Conservation (phyloP, 2,797 vertebrate genomes). For the Catostomus latipinnis region DNA sequence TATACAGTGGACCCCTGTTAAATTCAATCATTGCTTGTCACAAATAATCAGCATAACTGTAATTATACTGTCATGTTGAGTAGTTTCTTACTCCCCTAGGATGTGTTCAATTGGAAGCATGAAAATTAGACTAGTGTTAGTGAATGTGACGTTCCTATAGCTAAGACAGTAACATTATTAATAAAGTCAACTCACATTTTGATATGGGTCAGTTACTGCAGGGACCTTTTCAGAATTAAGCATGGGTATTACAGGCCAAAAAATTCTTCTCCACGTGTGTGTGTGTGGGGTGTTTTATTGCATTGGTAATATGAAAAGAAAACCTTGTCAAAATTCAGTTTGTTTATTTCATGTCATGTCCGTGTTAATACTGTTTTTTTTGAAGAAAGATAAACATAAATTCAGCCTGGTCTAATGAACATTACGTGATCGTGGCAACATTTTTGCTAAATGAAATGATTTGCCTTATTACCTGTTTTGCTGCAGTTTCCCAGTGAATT, state of each 20-base stretch:
- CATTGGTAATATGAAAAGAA: background rate
- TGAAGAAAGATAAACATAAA: too few species aligned
- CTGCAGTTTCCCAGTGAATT: too few species aligned
- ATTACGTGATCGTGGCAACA: too few species aligned
- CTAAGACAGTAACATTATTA: background rate
- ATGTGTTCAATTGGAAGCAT: background rate
- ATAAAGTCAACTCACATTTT: background rate
- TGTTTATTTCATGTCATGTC: background rate
- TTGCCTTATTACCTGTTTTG: too few species aligned
- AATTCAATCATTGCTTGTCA: constrained; percentile 70
- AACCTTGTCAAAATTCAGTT: background rate
- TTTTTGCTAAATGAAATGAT: too few species aligned
- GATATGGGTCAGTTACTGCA: background rate
- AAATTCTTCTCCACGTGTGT: background rate
- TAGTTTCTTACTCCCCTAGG: constrained; percentile 29
- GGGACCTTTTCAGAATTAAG: background rate
- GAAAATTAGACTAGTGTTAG: background rate
- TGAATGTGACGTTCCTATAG: background rate
- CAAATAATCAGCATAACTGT: constrained; percentile 64
- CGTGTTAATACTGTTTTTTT: too few species aligned
- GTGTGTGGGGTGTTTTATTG: too few species aligned
- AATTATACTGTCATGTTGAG: constrained; percentile 57
- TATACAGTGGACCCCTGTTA: constrained; percentile 72
- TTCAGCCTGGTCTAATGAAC: too few species aligned
- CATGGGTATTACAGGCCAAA: background rate